phyloP scores from a whole-genome alignment of 2,113 vertebrate genomes.

The Salvelinus namaycush region DNA sequence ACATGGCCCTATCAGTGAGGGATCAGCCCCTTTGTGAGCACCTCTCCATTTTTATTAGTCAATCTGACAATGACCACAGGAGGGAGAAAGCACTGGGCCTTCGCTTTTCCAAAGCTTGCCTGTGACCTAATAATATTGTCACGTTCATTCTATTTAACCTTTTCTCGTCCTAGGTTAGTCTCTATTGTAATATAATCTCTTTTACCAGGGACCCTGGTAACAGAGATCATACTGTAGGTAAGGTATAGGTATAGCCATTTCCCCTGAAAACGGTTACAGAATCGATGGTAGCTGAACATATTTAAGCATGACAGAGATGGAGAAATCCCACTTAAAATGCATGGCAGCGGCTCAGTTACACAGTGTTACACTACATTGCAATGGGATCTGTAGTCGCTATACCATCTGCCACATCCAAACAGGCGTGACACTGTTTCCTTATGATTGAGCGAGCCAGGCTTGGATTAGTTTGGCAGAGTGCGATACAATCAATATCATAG shows the following conservation, averaged over 20 bases:
- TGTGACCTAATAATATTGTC: background rate
- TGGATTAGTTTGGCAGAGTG: conserved; percentile 39
- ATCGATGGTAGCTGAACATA: no score
- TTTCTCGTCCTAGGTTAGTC: background rate
- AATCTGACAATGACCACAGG: conserved; percentile 6
- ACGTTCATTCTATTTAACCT: background rate
- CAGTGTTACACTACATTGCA: conserved; percentile 43
- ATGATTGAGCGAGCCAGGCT: conserved; percentile 38
- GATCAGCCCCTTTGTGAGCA: background rate
- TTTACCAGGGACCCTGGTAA: background rate
- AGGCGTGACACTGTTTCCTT: conserved; percentile 63
- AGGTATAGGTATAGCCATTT: conserved; percentile 5
- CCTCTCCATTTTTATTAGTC: background rate
- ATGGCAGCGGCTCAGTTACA: conserved; percentile 45
- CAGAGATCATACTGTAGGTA: background rate
- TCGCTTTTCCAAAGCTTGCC: background rate
- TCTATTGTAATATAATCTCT: background rate
- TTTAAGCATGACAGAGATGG: no score
- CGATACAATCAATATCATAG: conserved; percentile 21
- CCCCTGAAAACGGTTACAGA: conserved; percentile 17
- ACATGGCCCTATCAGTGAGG: background rate
- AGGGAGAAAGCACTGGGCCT: background rate
- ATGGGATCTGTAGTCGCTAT: conserved; percentile 61
- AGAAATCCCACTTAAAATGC: conserved; percentile 52
- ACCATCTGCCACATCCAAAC: conserved; percentile 61